A percentile compares a stretch with the other conserved stretches of the same genome.
These are phyloP conservation scores for Nothobranchius furzeri DNA, from an alignment of 2,113 vertebrate genomes.

Conservation along the genomic window DNA sequence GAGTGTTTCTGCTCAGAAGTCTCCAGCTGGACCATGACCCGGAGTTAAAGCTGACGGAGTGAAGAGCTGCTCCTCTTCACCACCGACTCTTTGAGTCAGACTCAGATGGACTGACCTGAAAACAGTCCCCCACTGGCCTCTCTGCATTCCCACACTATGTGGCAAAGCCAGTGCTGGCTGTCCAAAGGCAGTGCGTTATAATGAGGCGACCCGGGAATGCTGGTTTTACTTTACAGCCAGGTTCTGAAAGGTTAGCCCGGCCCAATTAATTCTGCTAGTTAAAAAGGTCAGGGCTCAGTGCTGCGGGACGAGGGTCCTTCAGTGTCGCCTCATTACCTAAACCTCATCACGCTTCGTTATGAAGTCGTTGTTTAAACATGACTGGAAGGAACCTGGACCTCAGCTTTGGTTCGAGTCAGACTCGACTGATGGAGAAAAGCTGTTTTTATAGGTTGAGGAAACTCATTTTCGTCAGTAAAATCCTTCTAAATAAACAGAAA, in stretches of 20 bases:
- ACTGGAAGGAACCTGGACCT: conserved; percentile 31
- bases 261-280: conserved; percentile 81
- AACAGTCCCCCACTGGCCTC: conserved; percentile 60
- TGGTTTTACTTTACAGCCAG: conserved; percentile 64
- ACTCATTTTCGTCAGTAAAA: too few species aligned
- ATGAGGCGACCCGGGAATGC: conserved; percentile 76
- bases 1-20: neutral
- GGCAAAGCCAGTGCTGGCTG: conserved; percentile 41
- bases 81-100: conserved; percentile 17
- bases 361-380: conserved; percentile 71
- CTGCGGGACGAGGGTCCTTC: conserved; percentile 62
- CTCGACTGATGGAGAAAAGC: too few species aligned
- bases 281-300: conserved; percentile 80
- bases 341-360: conserved; percentile 75
- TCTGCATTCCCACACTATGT: conserved; percentile 53
- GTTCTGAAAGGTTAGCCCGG: conserved; percentile 77
- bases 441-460: too few species aligned
- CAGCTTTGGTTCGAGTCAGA: neutral
- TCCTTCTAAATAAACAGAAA: too few species aligned
- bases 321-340: conserved; percentile 73
- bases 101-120: conserved; percentile 72
- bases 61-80: conserved; percentile 9
- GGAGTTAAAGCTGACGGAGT: neutral
- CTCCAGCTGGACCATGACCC: neutral
- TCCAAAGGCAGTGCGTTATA: conserved; percentile 67